A percentile compares a stretch with the other conserved stretches of the same genome.
Conservation (phyloP, 2,797 vertebrate genomes). For the Hyperoplus lanceolatus region DNA sequence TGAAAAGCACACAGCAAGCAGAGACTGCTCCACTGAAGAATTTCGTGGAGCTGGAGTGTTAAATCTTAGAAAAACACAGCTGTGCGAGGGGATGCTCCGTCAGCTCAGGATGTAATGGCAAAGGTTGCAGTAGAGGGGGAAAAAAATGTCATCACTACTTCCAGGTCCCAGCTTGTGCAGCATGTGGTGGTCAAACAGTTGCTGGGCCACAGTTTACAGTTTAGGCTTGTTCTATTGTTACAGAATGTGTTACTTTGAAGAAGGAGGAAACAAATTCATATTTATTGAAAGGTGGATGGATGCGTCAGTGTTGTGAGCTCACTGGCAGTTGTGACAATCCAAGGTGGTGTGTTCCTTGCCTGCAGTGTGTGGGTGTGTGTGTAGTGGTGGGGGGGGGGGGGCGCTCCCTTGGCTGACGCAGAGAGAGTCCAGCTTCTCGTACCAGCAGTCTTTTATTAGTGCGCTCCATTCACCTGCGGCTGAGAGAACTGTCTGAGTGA, state of each 20-base stretch:
- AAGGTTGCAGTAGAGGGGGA: constrained; percentile 7
- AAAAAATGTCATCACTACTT: constrained; percentile 30
- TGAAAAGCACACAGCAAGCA: constrained; percentile 58
- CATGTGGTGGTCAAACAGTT: constrained; percentile 3
- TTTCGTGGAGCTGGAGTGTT: not conserved
- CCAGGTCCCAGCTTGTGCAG: constrained; percentile 24
- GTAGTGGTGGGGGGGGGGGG: constrained; percentile 16
- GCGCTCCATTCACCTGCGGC: constrained; percentile 35
- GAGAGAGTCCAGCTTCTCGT: constrained; percentile 48
- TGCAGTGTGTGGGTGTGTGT: not conserved
- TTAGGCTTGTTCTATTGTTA: constrained; percentile 18
- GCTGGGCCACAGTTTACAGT: constrained; percentile 15
- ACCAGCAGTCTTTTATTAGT: constrained; percentile 66
- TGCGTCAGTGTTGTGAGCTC: constrained; percentile 39
- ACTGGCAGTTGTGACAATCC: constrained; percentile 59
- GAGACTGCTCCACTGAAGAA: constrained; percentile 37
- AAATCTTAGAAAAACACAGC: constrained; percentile 26
- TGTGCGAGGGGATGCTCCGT: constrained; percentile 8
- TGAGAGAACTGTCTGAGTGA: constrained; percentile 60
- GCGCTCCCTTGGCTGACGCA: constrained; percentile 14
- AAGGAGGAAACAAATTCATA: not conserved
- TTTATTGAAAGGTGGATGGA: constrained; percentile 38
- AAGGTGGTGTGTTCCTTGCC: constrained; percentile 45
- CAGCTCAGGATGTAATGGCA: constrained; percentile 12
- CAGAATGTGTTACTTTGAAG: constrained; percentile 23